A percentile compares a stretch with the other conserved stretches of the same genome.
Evolutionary conservation across 1,140 invertebrate species (phyloP).

Genomic region (Calliopsis andreniformis): DNA sequence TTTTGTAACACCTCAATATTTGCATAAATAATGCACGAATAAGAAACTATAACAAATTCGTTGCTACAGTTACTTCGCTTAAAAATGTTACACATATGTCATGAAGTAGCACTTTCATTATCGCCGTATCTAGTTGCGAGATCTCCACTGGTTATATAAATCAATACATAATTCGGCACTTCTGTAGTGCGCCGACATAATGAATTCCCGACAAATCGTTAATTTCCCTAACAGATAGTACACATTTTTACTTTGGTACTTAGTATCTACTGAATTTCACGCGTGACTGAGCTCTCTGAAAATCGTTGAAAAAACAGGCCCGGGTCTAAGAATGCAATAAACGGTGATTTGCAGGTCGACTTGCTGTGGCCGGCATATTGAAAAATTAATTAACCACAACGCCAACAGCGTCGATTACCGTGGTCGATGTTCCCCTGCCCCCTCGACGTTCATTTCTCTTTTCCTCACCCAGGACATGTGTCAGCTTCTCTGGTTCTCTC

Average conservation of each 20-base stretch:
- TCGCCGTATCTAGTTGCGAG: no score
- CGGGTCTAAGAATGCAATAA: neutral
- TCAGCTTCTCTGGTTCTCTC: neutral
- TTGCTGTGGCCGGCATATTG: slow-evolving; percentile 3
- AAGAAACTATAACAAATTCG: no score
- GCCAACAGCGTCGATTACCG: slow-evolving; percentile 13
- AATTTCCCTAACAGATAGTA: no score
- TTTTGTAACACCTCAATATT: neutral
- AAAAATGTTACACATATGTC: no score
- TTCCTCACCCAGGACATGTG: slow-evolving; percentile 1
- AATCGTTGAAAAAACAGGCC: neutral
- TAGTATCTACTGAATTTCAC: no score
- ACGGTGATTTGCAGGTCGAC: slow-evolving; percentile 26
- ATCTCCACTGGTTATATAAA: no score
- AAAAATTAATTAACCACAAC: slow-evolving; percentile 36
- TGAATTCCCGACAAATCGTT: no score
- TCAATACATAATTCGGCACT: no score
- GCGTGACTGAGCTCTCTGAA: neutral
- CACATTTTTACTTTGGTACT: no score
- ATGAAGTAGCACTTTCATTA: no score
- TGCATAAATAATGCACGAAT: neutral
- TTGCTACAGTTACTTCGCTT: no score
- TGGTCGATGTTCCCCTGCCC: neutral
- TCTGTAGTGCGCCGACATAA: no score
- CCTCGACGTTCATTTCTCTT: neutral